Evolutionary conservation across 2,888 invertebrate species (phyloP), one percentile per base, ranked within the genome.

Genomic region (Hermaeophaga mercurialis): DNA sequence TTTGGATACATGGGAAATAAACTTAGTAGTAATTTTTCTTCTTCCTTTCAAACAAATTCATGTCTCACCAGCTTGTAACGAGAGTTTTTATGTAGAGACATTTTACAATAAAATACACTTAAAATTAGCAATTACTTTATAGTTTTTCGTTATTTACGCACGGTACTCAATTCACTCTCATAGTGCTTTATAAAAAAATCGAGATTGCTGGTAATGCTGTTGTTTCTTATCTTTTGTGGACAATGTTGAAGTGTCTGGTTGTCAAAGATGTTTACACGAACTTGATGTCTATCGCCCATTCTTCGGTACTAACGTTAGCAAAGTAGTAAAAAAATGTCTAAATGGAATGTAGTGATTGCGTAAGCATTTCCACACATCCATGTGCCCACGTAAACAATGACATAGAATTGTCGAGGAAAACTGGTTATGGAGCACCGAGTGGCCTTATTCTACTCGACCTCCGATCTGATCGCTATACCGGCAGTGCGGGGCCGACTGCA

Each of bases 381-480:
- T 67, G 63, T 68, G 72, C 73, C 72, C 74, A 74, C 73, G 73
- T 74, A 73, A 75, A 75, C 75, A 75, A 75, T 75, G 72, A 72
- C 68, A 67, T 66, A 68, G 69, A 68, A 68, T 67, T 66, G 71
- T 70, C 75, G 75, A 75, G 75, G 75, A 75, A 75, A 75, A 75
- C 75, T 73, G 74, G 75, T 75, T 74, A 73, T 58, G 55, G 65
- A 70, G 69, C 70, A 66, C 68, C 64, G 62, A 65, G 63, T 75
- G 75, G 75, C 75, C 75, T 75, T 75, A 75, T 75, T 75, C 73
- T 69, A 67, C 68, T 68, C 70, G 75, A 75, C 75, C 75, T 75
- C 74, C 75, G 73, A 72, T 73, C 69, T 70, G 71, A 73, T 74
- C 73, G 67, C 69, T 69, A 63, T 59, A 65, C 58, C 56, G 49